Base-by-base conservation (phyloP, 53 echinoderm and acorn worm species). In the Hippasteria phrygiana region DNA sequence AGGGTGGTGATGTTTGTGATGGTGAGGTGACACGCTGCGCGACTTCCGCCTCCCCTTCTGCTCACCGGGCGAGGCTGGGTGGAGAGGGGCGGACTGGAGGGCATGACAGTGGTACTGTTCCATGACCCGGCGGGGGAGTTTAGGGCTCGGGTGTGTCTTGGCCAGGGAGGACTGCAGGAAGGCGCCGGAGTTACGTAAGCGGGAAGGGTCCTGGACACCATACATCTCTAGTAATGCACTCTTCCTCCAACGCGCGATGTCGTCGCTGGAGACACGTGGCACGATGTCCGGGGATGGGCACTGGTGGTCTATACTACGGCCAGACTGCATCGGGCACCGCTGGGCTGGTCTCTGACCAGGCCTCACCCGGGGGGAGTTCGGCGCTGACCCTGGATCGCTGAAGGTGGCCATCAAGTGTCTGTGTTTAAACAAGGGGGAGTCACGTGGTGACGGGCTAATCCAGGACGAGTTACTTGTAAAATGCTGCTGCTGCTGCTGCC, bases 1-100 rank as follows among this genome's bases (percentile, higher is more conserved):
- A 36, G 89, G 88, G 74, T 90, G 90, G 50, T 67, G 91, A 41
- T 94, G 83, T 22, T 88, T 88, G 51, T 92, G 62, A 74, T 96
- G 94, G 71, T 96, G 93, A 2, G 96, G 96, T 12, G 96, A 96
- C 37, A 94, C 94, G 73, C 96, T 96, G 27, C 96, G 87, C 28
- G 94, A 94, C 62, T 96, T 96, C 62, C 96, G 92, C 41, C 94
- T 77, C 27, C 91, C 79, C 47, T 87, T 91, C 56, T 73, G 87
- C 35, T 79, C 59, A 33, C 28, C 34, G 6, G 85, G 51, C 5
- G 46, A 62, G 22, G 24, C 34, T 2, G 66, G 67, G 34, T 32
- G 45, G 67, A 83, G 70, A 4, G 66, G 66, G 12, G 32, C 42
- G 35, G 74, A 47, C 11, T 85, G 69, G 26, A 47, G 51, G 71